Base-by-base conservation (phyloP, 2,797 vertebrate genomes). In the Hylomyscus alleni region DNA sequence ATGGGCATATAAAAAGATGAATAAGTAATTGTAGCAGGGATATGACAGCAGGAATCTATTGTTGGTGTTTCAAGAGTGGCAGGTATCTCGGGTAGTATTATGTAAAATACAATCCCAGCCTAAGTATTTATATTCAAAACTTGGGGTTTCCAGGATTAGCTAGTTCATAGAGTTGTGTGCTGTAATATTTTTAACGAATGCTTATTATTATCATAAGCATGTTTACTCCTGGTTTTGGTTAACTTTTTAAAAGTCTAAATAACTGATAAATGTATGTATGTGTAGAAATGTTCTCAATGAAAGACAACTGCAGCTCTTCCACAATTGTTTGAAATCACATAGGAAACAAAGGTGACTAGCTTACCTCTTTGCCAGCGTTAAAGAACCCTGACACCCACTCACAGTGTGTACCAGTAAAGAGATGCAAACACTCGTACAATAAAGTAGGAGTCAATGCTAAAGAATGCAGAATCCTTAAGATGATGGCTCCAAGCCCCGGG, bases 21-120 rank as follows among this genome's bases (percentile, higher is more conserved):
- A 52, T 24, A 65, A 17, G 11, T 80, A 67, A 80, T 87, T 91
- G 7, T 24, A 52, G 17, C 19, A 65, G 22, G 19, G 9, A 29
- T 54, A 77, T 47, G 34, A 58, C 17, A n/a, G 3, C 20, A 7
- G 19, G 69, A 62, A 19, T 81, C 56, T 75, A 34, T 76, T 77
- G 31, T 31, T 75, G 83, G 11, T 14, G 60, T 86, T 85, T 89
- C 4, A 22, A 54, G 29, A 92, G 92, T 91, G 11, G 2, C 19
- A 52, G 34, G 1, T 47, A 89, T 40, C 76, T 52, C 87, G 40
- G 69, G 22, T 73, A 77, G 4, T 78, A 80, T 31, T 22, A 2
- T 81, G 60, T 4, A 92, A 72, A 95, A 84, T 75, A 54, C 11
- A 90, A 91, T 76, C 9, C 31, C 52, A 85, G 86, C 52, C 44